Percentiles rank a stretch among this genome's conserved stretches.
These are phyloP conservation scores for Macrotis lagotis DNA, from an alignment of 2,113 vertebrate genomes.

Conservation along the genomic window DNA sequence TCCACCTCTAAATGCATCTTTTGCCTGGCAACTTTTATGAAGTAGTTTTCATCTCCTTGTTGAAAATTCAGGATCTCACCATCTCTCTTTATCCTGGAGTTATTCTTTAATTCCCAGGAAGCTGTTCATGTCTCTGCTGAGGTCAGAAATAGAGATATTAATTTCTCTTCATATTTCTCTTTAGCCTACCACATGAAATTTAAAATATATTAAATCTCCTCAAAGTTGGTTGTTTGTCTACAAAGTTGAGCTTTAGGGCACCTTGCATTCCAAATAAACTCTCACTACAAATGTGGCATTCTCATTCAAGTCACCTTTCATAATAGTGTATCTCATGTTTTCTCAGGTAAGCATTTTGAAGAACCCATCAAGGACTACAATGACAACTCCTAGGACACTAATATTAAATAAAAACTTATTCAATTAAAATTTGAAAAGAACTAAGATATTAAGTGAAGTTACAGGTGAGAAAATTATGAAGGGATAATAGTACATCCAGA, in stretches of 20 bases:
- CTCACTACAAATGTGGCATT: background rate
- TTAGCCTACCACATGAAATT: background rate
- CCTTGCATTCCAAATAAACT: background rate
- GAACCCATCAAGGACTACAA: background rate
- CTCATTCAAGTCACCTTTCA: background rate
- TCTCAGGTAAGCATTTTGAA: background rate
- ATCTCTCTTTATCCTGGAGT: background rate
- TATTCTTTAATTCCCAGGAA: background rate
- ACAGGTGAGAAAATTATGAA: background rate
- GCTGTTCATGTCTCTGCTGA: background rate
- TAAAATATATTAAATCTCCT: background rate
- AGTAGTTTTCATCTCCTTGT: background rate
- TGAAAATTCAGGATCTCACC: background rate
- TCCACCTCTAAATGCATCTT: background rate
- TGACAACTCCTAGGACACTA: background rate
- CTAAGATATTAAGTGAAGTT: background rate
- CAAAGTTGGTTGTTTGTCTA: background rate
- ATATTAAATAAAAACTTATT: background rate
- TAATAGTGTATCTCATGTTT: background rate
- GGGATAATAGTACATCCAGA: background rate
- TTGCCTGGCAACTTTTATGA: background rate
- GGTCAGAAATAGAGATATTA: background rate
- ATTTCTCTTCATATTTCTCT: background rate
- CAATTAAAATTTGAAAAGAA: background rate
- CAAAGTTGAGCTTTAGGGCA: background rate